Evolutionary conservation across 2,113 vertebrate species (phyloP).

Genomic region (Hippolais icterina): DNA sequence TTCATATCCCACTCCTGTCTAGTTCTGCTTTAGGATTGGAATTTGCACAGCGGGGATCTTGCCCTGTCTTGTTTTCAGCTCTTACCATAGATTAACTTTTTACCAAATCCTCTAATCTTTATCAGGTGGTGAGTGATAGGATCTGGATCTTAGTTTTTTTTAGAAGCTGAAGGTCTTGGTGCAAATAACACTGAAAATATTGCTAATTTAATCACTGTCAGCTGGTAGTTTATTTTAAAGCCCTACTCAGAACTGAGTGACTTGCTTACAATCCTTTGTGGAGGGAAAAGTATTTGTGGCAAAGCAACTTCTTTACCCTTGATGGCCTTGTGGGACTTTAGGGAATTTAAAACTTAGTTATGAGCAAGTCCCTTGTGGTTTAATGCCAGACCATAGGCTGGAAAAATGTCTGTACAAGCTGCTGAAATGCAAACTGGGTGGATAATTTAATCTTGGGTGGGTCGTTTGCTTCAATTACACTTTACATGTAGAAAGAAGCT

Average conservation of each 20-base stretch:
- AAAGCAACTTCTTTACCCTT: not conserved
- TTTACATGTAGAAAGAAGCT: not conserved
- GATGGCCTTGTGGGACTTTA: not conserved
- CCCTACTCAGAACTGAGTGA: not conserved
- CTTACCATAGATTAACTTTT: not conserved
- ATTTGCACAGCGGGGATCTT: not conserved
- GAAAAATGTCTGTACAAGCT: not conserved
- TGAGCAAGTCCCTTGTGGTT: not conserved
- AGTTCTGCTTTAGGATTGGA: not conserved
- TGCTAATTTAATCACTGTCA: not conserved
- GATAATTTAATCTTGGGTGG: not conserved
- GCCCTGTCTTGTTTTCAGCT: not conserved
- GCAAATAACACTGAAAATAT: not conserved
- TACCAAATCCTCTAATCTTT: not conserved
- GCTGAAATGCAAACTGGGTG: not conserved
- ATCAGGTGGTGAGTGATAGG: not conserved
- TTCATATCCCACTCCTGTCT: not conserved
- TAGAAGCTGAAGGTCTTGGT: not conserved
- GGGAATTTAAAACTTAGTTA: not conserved
- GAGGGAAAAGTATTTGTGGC: not conserved
- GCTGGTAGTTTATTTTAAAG: not conserved
- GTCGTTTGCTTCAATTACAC: not conserved
- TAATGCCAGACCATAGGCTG: not conserved
- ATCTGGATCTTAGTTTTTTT: not conserved
- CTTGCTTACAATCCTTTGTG: not conserved